phyloP scores from a whole-genome alignment of 2,888 invertebrate genomes.

The Cryptocephalus moraei region DNA sequence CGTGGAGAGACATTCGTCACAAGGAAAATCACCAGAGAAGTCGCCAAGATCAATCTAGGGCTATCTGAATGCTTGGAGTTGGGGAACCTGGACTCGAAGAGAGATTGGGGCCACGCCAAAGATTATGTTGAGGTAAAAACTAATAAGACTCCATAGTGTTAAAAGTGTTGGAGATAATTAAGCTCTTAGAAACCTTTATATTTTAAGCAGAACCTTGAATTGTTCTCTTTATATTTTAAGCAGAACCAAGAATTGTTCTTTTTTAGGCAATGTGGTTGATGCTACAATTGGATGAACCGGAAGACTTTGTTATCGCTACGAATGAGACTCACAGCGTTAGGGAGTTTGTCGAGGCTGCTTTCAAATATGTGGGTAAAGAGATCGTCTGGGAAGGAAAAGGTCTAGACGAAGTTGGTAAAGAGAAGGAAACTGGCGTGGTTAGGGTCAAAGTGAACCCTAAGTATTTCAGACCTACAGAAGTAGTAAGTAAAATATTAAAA shows the following conservation, averaged over 20 bases:
- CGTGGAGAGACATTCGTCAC: constrained; percentile 98
- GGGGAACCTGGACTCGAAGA: constrained; percentile 88
- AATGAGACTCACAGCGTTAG: constrained; percentile 91
- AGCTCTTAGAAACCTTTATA: not conserved
- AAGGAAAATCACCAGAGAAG: constrained; percentile 92
- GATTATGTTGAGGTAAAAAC: constrained; percentile 83
- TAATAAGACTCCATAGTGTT: not conserved
- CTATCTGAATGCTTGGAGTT: constrained; percentile 77
- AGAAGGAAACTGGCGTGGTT: constrained; percentile 57
- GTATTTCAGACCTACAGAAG: constrained; percentile 97
- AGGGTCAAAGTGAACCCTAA: constrained; percentile 85
- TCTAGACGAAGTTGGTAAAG: constrained; percentile 67
- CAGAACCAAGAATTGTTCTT: not conserved
- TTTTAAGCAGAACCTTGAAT: not conserved
- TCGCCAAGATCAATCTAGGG: constrained; percentile 90
- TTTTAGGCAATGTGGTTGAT: constrained; percentile 97
- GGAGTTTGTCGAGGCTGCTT: constrained; percentile 91
- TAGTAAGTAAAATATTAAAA: constrained; percentile 63
- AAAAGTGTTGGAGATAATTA: no score
- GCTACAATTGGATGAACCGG: constrained; percentile 83
- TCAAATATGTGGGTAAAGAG: constrained; percentile 67
- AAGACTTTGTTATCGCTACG: constrained; percentile 96
- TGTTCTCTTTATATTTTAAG: not conserved
- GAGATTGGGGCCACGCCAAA: constrained; percentile 98
- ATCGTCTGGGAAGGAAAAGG: constrained; percentile 87